Evolutionary conservation across 2,113 vertebrate species (phyloP), one percentile per base, ranked within the genome.

Genomic region (Cyanoramphus novaezelandiae): DNA sequence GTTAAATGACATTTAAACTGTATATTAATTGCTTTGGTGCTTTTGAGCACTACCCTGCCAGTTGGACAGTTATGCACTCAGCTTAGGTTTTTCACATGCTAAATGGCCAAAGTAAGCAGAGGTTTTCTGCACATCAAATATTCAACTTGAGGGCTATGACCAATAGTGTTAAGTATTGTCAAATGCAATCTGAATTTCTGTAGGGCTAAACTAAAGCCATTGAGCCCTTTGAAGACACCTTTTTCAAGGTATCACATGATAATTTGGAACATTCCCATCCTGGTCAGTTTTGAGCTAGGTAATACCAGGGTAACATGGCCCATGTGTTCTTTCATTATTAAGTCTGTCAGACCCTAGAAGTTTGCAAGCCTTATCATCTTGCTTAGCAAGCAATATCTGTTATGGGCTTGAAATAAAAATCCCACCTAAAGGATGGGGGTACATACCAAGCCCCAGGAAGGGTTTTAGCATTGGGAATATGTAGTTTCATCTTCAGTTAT

Each of bases 21-120:
- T 76, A 91, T 68, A n/a, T 79, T 91, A 95, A 92, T 74, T 87
- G 37, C 20, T 88, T 82, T 96, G 71, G 41, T 94, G 57, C 23
- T 96, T 90, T 72, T 53, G 71, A 90, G 59, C 80, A 37, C 78
- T 70, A 62, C 69, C 81, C 84, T 88, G 84, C 74, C 77, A 76
- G 44, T 90, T 25, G 85, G 41, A 93, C 57, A 91, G 60, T 88
- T 83, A 74, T 6, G 24, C n/a, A 31, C 20, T 67, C 23, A 35
- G 57, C 57, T 39, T 37, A 67, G 82, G 59, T 35, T 90, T 72
- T 82, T 89, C 41, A 75, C 65, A 68, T 17, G 17, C 41, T 76
- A 47, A 92, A 59, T 4, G 31, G 27, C 41, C 91, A 82, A 85
- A 96, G 87, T 69, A 88, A 77, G 25, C 31, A 77, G 75, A 85